These are phyloP conservation scores for Crepidodera aurea DNA, from an alignment of 2,888 invertebrate species.

Conservation along the genomic window DNA sequence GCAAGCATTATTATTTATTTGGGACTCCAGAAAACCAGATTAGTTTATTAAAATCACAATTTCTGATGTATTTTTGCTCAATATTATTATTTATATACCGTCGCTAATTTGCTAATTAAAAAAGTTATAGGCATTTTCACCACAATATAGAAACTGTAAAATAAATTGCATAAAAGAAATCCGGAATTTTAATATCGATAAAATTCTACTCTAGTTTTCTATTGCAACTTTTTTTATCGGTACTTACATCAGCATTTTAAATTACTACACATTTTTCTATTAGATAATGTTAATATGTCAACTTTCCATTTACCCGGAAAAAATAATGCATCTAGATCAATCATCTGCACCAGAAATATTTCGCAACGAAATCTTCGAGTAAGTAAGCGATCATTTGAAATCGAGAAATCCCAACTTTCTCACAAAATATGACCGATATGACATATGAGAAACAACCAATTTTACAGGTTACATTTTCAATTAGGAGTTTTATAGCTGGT, in stretches of 20 bases:
- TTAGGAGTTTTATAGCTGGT: not conserved
- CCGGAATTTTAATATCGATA: no score
- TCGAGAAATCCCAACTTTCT: conserved; percentile 6
- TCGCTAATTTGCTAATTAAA: no score
- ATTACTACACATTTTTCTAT: not conserved
- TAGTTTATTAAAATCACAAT: no score
- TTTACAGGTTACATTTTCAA: conserved; percentile 7
- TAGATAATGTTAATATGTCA: not conserved
- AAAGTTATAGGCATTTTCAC: no score
- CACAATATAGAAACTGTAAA: no score
- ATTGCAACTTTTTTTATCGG: no score
- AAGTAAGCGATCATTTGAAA: not conserved
- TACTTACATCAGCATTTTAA: not conserved
- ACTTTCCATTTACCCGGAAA: conserved; percentile 9
- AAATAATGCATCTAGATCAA: conserved; percentile 7
- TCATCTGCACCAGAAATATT: not conserved
- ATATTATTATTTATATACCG: no score
- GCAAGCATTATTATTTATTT: no score
- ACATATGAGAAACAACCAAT: not conserved
- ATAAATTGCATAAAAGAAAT: no score
- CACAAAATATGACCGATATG: conserved; percentile 8
- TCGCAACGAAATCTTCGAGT: not conserved
- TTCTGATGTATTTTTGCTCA: no score
- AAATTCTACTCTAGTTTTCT: no score
- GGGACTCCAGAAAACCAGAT: no score